These are phyloP conservation scores for Plusia festucae DNA, from an alignment of 2,888 invertebrate species.

Conservation along the genomic window DNA sequence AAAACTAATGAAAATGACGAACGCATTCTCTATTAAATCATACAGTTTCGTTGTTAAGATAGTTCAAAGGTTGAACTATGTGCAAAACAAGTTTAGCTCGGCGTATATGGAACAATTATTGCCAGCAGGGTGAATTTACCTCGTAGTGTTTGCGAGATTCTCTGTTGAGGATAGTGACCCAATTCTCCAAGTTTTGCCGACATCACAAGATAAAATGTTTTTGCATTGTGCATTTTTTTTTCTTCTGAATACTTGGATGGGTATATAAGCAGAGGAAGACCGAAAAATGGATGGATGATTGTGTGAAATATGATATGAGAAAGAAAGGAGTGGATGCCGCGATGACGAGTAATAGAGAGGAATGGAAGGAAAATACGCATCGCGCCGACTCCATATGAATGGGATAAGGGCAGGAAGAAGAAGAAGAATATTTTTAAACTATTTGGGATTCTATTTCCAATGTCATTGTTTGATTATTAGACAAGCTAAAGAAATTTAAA, in stretches of 20 bases:
- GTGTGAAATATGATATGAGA: too few relatives aligned
- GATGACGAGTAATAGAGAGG: too few relatives aligned
- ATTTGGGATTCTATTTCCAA: not conserved
- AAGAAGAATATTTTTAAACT: too few relatives aligned
- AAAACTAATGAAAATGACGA: not conserved
- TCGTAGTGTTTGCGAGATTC: constrained; percentile 43
- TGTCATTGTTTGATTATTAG: not conserved
- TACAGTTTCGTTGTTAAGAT: not conserved
- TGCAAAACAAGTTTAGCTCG: constrained; percentile 12
- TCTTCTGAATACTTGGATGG: too few relatives aligned
- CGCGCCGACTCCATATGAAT: too few relatives aligned
- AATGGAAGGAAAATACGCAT: too few relatives aligned
- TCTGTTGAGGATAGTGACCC: constrained; percentile 49
- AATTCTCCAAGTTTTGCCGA: constrained; percentile 41
- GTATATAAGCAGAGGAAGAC: too few relatives aligned
- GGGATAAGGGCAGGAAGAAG: too few relatives aligned
- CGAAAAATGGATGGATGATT: too few relatives aligned
- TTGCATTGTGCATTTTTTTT: constrained; percentile 21
- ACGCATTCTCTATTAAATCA: not conserved
- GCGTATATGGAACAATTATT: constrained; percentile 50
- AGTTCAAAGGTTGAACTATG: constrained; percentile 5
- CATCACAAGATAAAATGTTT: constrained; percentile 36
- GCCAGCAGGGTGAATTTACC: constrained; percentile 33
- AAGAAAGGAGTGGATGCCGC: too few relatives aligned
- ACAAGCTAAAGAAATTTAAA: too few relatives aligned